A percentile compares a stretch with the other conserved stretches of the same genome.
phyloP scores from a whole-genome alignment of 2,113 vertebrate genomes.

The Nothocercus nigrocapillus region DNA sequence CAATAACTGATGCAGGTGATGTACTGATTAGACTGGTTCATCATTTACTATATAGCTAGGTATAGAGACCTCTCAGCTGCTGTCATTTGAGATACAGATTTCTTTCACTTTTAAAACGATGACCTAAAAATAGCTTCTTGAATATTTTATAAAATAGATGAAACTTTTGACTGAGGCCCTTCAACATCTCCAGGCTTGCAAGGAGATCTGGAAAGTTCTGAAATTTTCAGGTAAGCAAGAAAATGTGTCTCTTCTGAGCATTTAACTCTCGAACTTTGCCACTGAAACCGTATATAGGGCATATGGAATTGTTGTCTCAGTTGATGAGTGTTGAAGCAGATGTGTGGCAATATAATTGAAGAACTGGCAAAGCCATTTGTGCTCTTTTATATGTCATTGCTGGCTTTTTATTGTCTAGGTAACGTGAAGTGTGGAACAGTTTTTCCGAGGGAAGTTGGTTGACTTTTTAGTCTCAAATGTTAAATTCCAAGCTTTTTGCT shows the following conservation, averaged over 20 bases:
- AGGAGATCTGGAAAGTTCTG: slow-evolving; percentile 85
- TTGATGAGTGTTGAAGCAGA: neutral
- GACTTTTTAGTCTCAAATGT: neutral
- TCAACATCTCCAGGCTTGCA: slow-evolving; percentile 84
- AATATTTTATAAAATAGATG: slow-evolving; percentile 69
- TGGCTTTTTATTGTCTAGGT: neutral
- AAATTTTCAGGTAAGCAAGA: slow-evolving; percentile 83
- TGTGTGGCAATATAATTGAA: neutral
- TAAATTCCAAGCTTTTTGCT: neutral
- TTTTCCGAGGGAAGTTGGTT: neutral
- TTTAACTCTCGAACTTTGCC: neutral
- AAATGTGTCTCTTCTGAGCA: neutral
- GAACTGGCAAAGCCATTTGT: neutral
- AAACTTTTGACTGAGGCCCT: slow-evolving; percentile 81
- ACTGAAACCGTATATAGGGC: neutral
- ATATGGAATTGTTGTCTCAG: neutral
- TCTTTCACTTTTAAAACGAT: neutral
- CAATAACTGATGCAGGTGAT: neutral
- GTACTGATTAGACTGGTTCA: neutral
- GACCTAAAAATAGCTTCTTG: slow-evolving; percentile 9
- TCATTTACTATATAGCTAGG: neutral
- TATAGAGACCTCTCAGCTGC: neutral
- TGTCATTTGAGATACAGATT: neutral
- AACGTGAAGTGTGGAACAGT: neutral
- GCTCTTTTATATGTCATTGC: neutral